Percentiles rank a stretch among this genome's conserved stretches.
Evolutionary conservation across 2,113 vertebrate genomes (phyloP).

Genomic region (Crocuta crocuta): DNA sequence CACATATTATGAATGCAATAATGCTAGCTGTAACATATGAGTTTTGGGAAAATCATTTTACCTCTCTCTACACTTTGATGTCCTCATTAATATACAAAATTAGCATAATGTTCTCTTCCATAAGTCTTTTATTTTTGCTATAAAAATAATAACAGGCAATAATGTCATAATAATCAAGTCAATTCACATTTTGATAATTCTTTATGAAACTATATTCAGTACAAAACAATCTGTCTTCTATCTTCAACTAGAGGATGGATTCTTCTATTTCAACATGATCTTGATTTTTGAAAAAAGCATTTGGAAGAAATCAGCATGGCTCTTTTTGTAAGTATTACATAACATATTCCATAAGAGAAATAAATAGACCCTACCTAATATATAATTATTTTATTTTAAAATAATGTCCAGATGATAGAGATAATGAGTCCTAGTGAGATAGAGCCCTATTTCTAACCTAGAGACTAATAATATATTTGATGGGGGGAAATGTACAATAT

Average conservation of each 20-base stretch:
- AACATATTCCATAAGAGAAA: neutral
- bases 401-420: neutral
- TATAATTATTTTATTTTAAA: slow-evolving; percentile 24
- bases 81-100: neutral
- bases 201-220: neutral
- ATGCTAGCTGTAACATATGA: neutral
- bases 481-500: neutral
- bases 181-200: neutral
- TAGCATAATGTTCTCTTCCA: neutral
- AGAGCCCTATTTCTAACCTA: neutral
- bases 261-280: slow-evolving; percentile 11
- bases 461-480: neutral
- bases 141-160: neutral
- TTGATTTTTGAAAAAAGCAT: neutral
- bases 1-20: neutral
- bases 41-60: neutral
- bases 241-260: neutral
- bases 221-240: neutral
- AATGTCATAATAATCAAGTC: neutral
- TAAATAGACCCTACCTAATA: neutral
- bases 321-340: neutral
- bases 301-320: neutral
- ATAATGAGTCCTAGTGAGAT: neutral
- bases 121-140: neutral
- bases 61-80: neutral